Percentiles rank a stretch among this genome's conserved stretches.
Evolutionary conservation across 2,113 vertebrate species (phyloP).

Genomic region (Elanus axillaris): DNA sequence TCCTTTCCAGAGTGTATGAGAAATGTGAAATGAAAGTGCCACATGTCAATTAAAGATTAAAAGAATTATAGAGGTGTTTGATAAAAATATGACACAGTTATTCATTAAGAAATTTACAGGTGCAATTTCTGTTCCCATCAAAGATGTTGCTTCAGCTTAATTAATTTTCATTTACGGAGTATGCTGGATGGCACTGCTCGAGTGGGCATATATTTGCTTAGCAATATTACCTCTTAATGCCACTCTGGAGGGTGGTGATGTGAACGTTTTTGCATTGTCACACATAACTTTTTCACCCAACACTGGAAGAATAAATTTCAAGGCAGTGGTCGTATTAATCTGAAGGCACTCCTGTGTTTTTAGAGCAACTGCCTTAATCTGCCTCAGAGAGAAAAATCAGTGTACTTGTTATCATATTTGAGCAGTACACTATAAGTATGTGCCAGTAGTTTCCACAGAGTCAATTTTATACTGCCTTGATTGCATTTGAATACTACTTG

Average conservation of each 20-base stretch:
- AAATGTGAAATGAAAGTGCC: neutral
- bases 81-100: conserved; percentile 19
- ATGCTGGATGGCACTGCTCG: neutral
- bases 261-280: neutral
- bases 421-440: neutral
- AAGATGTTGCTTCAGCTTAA: conserved; percentile 36
- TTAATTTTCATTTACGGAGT: conserved; percentile 61
- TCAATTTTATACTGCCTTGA: neutral
- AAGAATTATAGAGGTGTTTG: neutral
- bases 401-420: neutral
- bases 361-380: neutral
- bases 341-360: neutral
- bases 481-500: conserved; percentile 14
- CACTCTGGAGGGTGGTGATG: neutral
- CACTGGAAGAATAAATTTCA: neutral
- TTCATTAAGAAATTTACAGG: conserved; percentile 44
- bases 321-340: neutral
- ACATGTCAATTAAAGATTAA: neutral
- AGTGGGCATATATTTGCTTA: conserved; percentile 18
- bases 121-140: conserved; percentile 33
- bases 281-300: neutral
- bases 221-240: neutral
- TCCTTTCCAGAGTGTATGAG: neutral
- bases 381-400: neutral
- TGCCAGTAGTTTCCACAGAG: neutral